These are phyloP conservation scores for Lanistes nyassanus DNA, from an alignment of 1,140 invertebrate genomes.

Conservation along the genomic window DNA sequence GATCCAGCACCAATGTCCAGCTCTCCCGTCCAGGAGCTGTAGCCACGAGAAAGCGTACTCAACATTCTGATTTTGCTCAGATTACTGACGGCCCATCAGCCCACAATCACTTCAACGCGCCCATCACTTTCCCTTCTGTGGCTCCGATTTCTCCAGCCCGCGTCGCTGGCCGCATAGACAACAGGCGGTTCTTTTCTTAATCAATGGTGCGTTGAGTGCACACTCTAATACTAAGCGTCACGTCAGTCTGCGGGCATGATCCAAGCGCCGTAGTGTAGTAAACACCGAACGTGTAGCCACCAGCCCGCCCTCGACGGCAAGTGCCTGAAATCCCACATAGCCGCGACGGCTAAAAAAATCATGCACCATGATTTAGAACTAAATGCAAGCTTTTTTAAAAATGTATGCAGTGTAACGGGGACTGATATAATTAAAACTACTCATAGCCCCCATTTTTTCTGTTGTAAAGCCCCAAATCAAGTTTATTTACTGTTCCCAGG, in stretches of 20 bases:
- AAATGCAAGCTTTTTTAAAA: not conserved
- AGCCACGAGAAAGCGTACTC: conserved; percentile 52
- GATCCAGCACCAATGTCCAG: conserved; percentile 38
- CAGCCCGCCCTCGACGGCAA: too few relatives aligned
- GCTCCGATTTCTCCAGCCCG: not conserved
- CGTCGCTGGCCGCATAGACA: not conserved
- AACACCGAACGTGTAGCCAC: too few relatives aligned
- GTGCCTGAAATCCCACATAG: too few relatives aligned
- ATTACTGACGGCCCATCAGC: not conserved
- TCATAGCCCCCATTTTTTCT: not conserved
- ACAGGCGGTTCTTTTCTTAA: not conserved
- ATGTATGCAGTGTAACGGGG: not conserved
- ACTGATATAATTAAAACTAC: not conserved
- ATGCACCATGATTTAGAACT: not conserved
- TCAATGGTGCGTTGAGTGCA: conserved; percentile 9
- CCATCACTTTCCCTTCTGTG: not conserved
- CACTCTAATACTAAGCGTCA: not conserved
- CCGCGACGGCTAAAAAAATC: not conserved
- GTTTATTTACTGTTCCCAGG: conserved; percentile 27
- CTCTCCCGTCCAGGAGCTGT: conserved; percentile 52
- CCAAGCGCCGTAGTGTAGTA: too few relatives aligned
- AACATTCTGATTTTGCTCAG: conserved; percentile 34
- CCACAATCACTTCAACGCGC: not conserved
- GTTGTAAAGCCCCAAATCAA: not conserved
- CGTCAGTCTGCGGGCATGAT: too few relatives aligned